Conservation (phyloP, 2,113 vertebrate genomes). For the Panurus biarmicus region DNA sequence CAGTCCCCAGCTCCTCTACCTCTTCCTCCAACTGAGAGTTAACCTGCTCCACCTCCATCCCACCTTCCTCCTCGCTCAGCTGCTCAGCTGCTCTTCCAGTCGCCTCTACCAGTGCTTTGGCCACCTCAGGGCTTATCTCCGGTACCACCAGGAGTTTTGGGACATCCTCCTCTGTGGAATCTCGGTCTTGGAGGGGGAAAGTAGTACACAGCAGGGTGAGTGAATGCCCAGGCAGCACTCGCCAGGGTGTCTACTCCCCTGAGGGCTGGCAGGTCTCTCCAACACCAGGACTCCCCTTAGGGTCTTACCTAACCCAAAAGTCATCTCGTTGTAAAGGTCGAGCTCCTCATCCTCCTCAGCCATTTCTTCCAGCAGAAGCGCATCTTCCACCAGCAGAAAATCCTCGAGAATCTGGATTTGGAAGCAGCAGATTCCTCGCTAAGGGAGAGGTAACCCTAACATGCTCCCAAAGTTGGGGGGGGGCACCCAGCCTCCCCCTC, state of each 20-base stretch:
- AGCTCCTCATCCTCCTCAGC: slow-evolving; percentile 83
- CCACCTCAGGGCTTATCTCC: not conserved
- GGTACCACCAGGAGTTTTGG: not conserved
- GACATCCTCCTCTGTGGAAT: not conserved
- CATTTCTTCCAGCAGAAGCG: slow-evolving; percentile 75
- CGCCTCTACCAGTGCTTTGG: not conserved
- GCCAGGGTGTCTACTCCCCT: not conserved
- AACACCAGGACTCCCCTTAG: not conserved
- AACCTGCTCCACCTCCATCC: not conserved
- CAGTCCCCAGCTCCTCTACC: not conserved
- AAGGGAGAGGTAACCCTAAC: not conserved
- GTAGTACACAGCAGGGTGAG: not conserved
- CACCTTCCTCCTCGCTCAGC: not conserved
- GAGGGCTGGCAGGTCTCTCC: not conserved
- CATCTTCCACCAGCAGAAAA: slow-evolving; percentile 68
- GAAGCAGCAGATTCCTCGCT: not conserved
- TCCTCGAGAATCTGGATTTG: slow-evolving; percentile 73
- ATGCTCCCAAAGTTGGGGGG: too few species aligned
- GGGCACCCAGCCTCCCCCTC: not conserved
- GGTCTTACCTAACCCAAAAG: slow-evolving; percentile 77
- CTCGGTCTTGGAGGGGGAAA: not conserved
- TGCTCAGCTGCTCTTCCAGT: not conserved
- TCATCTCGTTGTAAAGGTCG: slow-evolving; percentile 83
- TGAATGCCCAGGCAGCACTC: not conserved
- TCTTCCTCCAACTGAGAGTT: slow-evolving; percentile 5